Base-by-base conservation (phyloP, 2,888 invertebrate genomes). In the Pollenia amentaria region DNA sequence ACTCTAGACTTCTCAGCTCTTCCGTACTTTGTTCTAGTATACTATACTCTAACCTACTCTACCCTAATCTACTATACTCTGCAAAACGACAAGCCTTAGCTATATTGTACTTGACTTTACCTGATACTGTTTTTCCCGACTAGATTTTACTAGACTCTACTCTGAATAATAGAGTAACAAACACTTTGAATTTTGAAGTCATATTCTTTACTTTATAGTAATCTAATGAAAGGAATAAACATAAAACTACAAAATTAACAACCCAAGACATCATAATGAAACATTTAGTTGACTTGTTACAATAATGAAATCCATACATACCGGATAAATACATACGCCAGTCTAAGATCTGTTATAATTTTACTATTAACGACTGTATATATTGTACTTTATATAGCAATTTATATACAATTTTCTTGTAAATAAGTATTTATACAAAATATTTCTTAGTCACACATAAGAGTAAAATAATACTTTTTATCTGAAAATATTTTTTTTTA, bases 231-330 rank as follows among this genome's bases (percentile, higher is more conserved):
- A 6, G 29, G 65, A 44, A 40, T 1, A 40, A 11, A 75, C 48
- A 7, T 75, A 14, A n/a, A 75, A 51, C 70, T 60, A 29, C n/a
- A 55, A 46, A 77, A 67, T 78, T 78, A 67, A 65, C 77, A 77
- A 77, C 44, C 77, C 77, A 77, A 77, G 57, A 78, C 67, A 57
- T 78, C 16, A 78, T 69, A 57, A 78, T 78, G 57, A 78, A 78
- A 69, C 78, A 78, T 57, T 57, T 57, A 67, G 44, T 77, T 77
- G 65, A 77, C 77, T 77, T 65, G 77, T 55, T 55, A 46, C 10
- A 65, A 77, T 44, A 44, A 55, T 67, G 44, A 42, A 65, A 77
- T 29, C 46, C 14, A 42, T 53, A 65, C 42, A 16, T 53, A 53
- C 18, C 21, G 21, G 76, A 9, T 29, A 46, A 55, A 21, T 21